phyloP scores from a whole-genome alignment of 53 echinoderm and acorn worm species.

The Holothuria scabra region DNA sequence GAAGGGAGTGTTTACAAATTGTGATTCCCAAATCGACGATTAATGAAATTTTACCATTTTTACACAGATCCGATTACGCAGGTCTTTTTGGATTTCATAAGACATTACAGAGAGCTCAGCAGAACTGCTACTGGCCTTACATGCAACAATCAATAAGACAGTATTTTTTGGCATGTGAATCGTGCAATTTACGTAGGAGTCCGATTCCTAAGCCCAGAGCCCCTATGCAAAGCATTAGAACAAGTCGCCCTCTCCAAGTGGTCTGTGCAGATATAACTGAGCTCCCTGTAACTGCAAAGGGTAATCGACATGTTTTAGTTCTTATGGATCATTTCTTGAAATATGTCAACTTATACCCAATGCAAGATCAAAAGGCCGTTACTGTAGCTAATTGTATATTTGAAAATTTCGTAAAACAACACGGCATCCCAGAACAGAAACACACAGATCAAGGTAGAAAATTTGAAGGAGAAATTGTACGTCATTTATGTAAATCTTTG shows the following conservation, averaged over 20 bases:
- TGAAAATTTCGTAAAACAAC: slow-evolving; percentile 44
- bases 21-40: slow-evolving; percentile 31
- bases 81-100: slow-evolving; percentile 19
- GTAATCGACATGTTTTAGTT: slow-evolving; percentile 63
- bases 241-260: slow-evolving; percentile 51
- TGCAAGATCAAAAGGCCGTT: slow-evolving; percentile 54
- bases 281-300: slow-evolving; percentile 53
- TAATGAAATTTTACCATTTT: neutral
- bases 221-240: slow-evolving; percentile 39
- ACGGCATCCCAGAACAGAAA: slow-evolving; percentile 51
- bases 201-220: slow-evolving; percentile 58
- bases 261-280: too few species aligned
- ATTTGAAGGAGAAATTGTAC: slow-evolving; percentile 36
- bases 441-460: slow-evolving; percentile 58
- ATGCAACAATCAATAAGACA: slow-evolving; percentile 56
- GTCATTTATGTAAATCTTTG: neutral
- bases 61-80: slow-evolving; percentile 28
- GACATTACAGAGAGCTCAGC: slow-evolving; percentile 38
- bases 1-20: neutral
- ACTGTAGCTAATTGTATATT: slow-evolving; percentile 63
- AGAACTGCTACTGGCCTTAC: slow-evolving; percentile 56
- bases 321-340: slow-evolving; percentile 70
- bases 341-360: slow-evolving; percentile 57
- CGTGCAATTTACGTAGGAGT: slow-evolving; percentile 45
- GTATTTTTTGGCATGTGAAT: slow-evolving; percentile 45